Percentiles rank a stretch among this genome's conserved stretches.
phyloP scores from a whole-genome alignment of 2,113 vertebrate genomes.

The Nestor notabilis region DNA sequence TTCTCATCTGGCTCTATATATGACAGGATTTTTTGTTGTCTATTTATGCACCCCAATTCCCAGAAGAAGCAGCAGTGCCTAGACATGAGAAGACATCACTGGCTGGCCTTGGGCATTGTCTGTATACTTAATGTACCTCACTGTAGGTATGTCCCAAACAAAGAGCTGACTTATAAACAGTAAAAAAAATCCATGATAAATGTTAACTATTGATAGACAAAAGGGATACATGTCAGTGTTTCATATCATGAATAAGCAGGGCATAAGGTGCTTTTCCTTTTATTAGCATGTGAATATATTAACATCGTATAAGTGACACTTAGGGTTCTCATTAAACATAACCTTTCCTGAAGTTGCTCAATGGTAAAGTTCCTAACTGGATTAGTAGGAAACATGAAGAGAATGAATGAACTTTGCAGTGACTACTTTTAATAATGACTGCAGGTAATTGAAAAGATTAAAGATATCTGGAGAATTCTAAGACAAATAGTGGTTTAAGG shows the following conservation, averaged over 20 bases:
- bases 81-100: not conserved
- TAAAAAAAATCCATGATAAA: not conserved
- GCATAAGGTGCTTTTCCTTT: not conserved
- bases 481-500: not conserved
- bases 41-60: not conserved
- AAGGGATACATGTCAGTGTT: not conserved
- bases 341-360: not conserved
- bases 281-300: conserved; percentile 28
- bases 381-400: conserved; percentile 38
- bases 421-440: conserved; percentile 18
- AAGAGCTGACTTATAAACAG: conserved; percentile 8
- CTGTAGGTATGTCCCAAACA: not conserved
- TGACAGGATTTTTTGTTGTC: not conserved
- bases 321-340: conserved; percentile 38
- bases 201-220: conserved; percentile 26
- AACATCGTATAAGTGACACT: conserved; percentile 41
- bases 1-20: not conserved
- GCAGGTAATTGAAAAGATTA: conserved; percentile 43
- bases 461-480: conserved; percentile 1
- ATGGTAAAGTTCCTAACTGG: conserved; percentile 7
- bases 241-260: not conserved
- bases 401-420: conserved; percentile 35
- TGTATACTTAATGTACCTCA: not conserved
- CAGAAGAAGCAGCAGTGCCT: not conserved
- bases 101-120: not conserved